These are phyloP conservation scores for Mystacides longicornis DNA, from an alignment of 2,888 invertebrate species.

Conservation along the genomic window DNA sequence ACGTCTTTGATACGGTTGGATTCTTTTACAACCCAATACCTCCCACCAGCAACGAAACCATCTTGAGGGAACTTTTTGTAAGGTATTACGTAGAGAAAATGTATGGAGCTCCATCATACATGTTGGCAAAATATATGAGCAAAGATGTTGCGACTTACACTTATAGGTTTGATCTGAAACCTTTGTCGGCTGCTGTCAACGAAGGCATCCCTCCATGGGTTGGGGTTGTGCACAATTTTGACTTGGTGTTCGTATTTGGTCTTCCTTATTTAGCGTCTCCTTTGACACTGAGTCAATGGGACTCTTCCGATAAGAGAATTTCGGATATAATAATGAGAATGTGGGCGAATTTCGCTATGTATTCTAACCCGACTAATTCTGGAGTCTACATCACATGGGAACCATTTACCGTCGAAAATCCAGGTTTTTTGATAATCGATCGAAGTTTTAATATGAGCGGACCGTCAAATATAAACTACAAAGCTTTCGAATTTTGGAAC, in stretches of 20 bases:
- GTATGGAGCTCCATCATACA: slow-evolving; percentile 63
- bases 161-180: slow-evolving; percentile 70
- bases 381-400: slow-evolving; percentile 73
- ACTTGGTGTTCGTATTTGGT: slow-evolving; percentile 76
- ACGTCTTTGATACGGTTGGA: slow-evolving; percentile 63
- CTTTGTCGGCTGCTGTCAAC: slow-evolving; percentile 55
- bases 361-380: slow-evolving; percentile 61
- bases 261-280: slow-evolving; percentile 63
- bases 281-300: slow-evolving; percentile 60
- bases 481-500: slow-evolving; percentile 77
- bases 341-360: slow-evolving; percentile 72
- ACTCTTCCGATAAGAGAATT: slow-evolving; percentile 67
- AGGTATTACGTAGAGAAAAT: slow-evolving; percentile 70
- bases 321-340: slow-evolving; percentile 74
- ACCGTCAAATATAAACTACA: slow-evolving; percentile 59
- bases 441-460: slow-evolving; percentile 72
- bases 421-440: slow-evolving; percentile 67
- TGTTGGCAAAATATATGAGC: slow-evolving; percentile 59
- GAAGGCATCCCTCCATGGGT: slow-evolving; percentile 70
- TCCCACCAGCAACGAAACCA: slow-evolving; percentile 52
- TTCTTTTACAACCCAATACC: slow-evolving; percentile 70
- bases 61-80: slow-evolving; percentile 57
- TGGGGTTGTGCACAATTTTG: slow-evolving; percentile 73
- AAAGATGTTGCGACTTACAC: slow-evolving; percentile 55
- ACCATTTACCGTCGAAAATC: slow-evolving; percentile 56